phyloP scores from a whole-genome alignment of 2,888 invertebrate genomes.

The Cephus spinipes region DNA sequence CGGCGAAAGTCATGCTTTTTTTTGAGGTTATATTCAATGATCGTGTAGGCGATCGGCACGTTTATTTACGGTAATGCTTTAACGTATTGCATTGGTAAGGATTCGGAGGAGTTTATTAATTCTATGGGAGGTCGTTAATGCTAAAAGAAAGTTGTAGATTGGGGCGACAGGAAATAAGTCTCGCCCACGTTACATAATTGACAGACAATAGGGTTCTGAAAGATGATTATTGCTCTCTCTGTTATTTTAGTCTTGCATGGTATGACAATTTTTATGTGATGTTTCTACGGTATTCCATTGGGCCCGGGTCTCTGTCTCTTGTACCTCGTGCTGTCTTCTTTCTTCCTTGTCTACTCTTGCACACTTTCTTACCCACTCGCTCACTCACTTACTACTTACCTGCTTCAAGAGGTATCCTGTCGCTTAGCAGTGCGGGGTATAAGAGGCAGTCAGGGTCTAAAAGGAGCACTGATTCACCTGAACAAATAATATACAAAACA shows the following conservation, averaged over 20 bases:
- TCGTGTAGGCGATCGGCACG: background rate
- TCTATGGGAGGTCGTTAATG: background rate
- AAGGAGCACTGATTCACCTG: slow-evolving; percentile 2
- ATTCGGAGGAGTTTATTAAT: background rate
- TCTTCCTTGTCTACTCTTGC: background rate
- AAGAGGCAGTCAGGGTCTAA: background rate
- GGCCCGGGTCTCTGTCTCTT: background rate
- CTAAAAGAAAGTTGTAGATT: background rate
- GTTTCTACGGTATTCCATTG: background rate
- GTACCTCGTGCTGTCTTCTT: background rate
- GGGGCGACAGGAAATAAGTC: background rate
- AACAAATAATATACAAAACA: background rate
- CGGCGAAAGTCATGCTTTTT: background rate
- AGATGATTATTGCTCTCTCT: background rate
- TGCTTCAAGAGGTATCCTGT: background rate
- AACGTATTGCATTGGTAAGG: background rate
- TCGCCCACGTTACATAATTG: background rate
- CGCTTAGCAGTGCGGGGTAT: background rate
- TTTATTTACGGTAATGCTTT: background rate
- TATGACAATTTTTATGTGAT: background rate
- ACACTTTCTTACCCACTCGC: background rate
- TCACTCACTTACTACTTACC: background rate
- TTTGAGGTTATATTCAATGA: background rate
- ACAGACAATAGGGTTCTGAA: background rate
- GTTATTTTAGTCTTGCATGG: background rate